Conservation (phyloP, 1,140 invertebrate species). For the Pseudomyrmex flavicornis region DNA sequence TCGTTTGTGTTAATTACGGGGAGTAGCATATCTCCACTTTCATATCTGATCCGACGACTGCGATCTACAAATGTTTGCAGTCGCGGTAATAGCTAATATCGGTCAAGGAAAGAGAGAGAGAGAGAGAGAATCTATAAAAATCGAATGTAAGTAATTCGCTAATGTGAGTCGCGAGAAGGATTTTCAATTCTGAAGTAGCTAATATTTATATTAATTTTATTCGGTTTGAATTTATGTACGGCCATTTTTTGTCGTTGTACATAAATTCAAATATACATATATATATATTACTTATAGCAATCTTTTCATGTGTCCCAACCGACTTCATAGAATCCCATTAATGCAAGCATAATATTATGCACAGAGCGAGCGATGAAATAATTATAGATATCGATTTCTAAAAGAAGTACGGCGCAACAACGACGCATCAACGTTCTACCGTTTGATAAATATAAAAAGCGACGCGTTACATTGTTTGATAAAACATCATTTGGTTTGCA, state of each 20-base stretch:
- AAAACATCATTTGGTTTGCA: slow-evolving; percentile 3
- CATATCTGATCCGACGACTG: slow-evolving; percentile 52
- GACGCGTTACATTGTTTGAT: slow-evolving; percentile 23
- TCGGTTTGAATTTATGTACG: neutral
- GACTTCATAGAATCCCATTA: slow-evolving; percentile 43
- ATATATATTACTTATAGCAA: neutral
- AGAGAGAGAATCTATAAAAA: too few species aligned
- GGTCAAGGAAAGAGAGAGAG: neutral
- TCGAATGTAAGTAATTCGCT: too few species aligned
- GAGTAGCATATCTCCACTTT: slow-evolving; percentile 54
- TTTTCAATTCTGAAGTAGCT: neutral
- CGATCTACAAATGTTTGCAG: slow-evolving; percentile 52
- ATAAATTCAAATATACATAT: neutral
- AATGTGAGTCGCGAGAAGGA: too few species aligned
- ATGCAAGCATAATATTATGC: slow-evolving; percentile 57
- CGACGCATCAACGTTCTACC: slow-evolving; percentile 44
- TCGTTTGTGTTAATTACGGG: slow-evolving; percentile 56
- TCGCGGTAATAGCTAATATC: slow-evolving; percentile 44
- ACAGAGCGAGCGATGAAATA: slow-evolving; percentile 72
- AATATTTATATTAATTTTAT: neutral
- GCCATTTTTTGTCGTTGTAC: neutral
- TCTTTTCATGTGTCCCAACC: slow-evolving; percentile 4
- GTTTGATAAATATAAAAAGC: slow-evolving; percentile 16
- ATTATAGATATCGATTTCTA: slow-evolving; percentile 80
- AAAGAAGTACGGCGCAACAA: slow-evolving; percentile 63